Conservation (phyloP, 2,888 invertebrate species). For the Odiellus spinosus region DNA sequence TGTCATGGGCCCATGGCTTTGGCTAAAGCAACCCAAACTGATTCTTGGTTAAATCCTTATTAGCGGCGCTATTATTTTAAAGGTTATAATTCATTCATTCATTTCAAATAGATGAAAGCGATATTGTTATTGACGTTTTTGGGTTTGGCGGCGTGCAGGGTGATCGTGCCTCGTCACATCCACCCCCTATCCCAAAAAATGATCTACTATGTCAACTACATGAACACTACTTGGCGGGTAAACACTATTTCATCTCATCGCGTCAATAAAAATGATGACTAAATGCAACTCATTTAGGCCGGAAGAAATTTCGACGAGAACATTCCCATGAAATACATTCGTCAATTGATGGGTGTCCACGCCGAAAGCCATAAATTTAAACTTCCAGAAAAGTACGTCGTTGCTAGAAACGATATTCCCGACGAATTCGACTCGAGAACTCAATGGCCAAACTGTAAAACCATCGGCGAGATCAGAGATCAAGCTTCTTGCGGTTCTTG, state of each 20-base stretch:
- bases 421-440: conserved; percentile 62
- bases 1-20: too few relatives aligned
- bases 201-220: conserved; percentile 48
- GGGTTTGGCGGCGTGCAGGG: neutral
- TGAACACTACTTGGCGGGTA: conserved; percentile 53
- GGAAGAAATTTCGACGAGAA: conserved; percentile 51
- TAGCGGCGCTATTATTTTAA: too few relatives aligned
- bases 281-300: too few relatives aligned
- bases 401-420: conserved; percentile 38
- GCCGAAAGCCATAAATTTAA: conserved; percentile 38
- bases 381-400: conserved; percentile 14
- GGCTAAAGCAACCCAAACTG: too few relatives aligned
- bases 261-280: too few relatives aligned
- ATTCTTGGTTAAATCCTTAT: too few relatives aligned
- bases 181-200: conserved; percentile 47
- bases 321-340: conserved; percentile 43
- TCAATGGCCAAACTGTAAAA: conserved; percentile 71
- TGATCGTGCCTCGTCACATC: neutral
- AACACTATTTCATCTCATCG: too few relatives aligned
- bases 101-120: too few relatives aligned
- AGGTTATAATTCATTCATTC: too few relatives aligned
- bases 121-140: neutral
- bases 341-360: conserved; percentile 52
- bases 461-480: conserved; percentile 63
- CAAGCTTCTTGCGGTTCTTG: conserved; percentile 85